Percentiles rank a stretch among this genome's conserved stretches.
phyloP scores from a whole-genome alignment of 2,888 invertebrate species.

The Monochamus alternatus region DNA sequence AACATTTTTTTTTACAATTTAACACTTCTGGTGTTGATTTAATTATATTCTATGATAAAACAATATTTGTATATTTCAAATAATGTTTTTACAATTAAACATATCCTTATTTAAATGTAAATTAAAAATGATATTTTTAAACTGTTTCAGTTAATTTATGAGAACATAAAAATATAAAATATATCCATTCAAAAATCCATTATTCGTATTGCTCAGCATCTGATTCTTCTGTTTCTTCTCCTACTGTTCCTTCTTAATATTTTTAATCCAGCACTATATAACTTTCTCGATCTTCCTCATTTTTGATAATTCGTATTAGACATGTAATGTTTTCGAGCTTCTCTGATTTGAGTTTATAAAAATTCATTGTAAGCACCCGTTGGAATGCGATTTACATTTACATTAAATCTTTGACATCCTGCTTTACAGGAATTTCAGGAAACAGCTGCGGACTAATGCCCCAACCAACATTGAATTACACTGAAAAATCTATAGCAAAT shows the following conservation, averaged over 20 bases:
- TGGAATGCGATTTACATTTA: too few relatives aligned
- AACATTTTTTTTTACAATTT: too few relatives aligned
- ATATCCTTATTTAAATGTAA: too few relatives aligned
- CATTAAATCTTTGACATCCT: not conserved
- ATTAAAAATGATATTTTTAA: not conserved
- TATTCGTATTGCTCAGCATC: slow-evolving; percentile 11
- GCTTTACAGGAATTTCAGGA: too few relatives aligned
- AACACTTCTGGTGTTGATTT: too few relatives aligned
- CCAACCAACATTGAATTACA: too few relatives aligned
- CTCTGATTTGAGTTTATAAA: not conserved
- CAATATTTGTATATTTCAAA: too few relatives aligned
- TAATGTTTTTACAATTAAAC: too few relatives aligned
- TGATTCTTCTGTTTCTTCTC: not conserved
- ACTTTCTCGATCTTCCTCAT: slow-evolving; percentile 11
- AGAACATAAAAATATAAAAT: not conserved
- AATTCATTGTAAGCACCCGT: not conserved
- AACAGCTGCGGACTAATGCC: too few relatives aligned
- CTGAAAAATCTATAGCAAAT: too few relatives aligned
- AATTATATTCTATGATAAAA: too few relatives aligned
- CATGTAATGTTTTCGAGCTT: not conserved
- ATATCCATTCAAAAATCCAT: not conserved
- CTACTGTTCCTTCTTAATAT: not conserved
- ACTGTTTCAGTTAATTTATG: not conserved
- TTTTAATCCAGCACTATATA: not conserved
- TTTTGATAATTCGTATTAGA: slow-evolving; percentile 1